Evolutionary conservation across 2,888 invertebrate genomes (phyloP), one percentile per base, ranked within the genome.

Genomic region (Liopterus haemorrhoidalis): DNA sequence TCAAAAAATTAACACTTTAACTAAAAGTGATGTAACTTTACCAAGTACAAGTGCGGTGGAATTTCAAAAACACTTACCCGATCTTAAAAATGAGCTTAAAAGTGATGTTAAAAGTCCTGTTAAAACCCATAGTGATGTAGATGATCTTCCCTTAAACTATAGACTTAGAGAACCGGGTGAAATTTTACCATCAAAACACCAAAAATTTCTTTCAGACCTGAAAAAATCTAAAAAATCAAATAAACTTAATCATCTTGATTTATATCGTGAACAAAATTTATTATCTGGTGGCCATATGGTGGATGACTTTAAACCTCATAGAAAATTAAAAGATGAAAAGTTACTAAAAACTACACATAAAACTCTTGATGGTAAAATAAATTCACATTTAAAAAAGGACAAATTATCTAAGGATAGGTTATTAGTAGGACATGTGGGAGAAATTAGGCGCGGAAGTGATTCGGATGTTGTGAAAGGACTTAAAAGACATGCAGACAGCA

Each of bases 381-480:
- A 48, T 45, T 46, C 54, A 4, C 58, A 59, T 27, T 58, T 53
- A 35, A 59, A 32, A 11, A 38, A 58, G 46, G 67, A 76, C 65
- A 66, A 72, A 59, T 66, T 70, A 47, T 54, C 49, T 6, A 71
- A 71, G 52, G 68, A 69, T 66, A 68, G 69, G 50, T 64, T 67
- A 56, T 65, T 68, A 21, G 25, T 46, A 20, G 43, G 45, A 6
- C 30, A 45, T 24, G 45, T 45, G 9, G 45, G 45, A 19, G 67
- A 67, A 53, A 55, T 66, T 28, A 63, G 74, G 42, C 62, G 74
- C 48, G 74, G 73, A 3, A 74, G 74, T 49, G 74, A 74, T 51
- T 68, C 73, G 19, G 73, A 74, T 38, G 51, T 68, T 33, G 59
- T 60, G 11, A 55, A 61, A 38, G 57, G 59, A 8, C 57, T 54